Evolutionary conservation across 1,140 invertebrate genomes (phyloP), one percentile per base, ranked within the genome.

Genomic region (Lasioglossum albipes): DNA sequence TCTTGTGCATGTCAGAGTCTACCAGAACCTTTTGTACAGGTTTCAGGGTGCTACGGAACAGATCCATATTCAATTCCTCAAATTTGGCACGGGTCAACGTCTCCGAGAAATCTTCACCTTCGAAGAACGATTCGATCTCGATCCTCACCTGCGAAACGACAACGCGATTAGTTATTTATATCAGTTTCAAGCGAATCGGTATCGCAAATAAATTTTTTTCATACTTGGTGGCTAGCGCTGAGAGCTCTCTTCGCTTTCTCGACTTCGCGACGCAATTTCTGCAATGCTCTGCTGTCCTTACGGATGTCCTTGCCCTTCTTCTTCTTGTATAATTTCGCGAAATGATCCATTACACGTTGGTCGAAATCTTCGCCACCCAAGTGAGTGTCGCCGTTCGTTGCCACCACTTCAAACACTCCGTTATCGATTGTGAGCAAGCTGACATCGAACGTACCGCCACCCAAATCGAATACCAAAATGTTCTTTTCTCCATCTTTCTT

Each of bases 401-500:
- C 97, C 22, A 99, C 97, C 71, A 97, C 97, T 94, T 97, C 96
- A 84, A 97, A 97, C 0, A 97, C 98, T 83, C 99, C 99, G 90
- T 99, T 99, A 91, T 99, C 99, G 90, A 99, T 99, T 79, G 99
- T 99, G 31, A 99, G 95, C 18, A 99, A 95, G 75, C 99, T 99
- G 0, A 99, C 99, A 94, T 99, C 99, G 91, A 99, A 99, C 86
- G 99, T 99, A 94, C 99, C 99, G 94, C 99, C 99, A 91, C 99
- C 99, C 92, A 99, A 95, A 95, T 99, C 99, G 93, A 99, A 99
- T 2, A 99, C 99, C 52, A 99, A 94, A 57, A 99, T 98, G 89
- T 99, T 99, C 94, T 99, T 99, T 93, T 99, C 99, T 67, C 99
- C 98, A 81, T 99, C 98, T 92, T 98, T 99, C 94, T 99, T 99